Base-by-base conservation (phyloP, 1,140 invertebrate genomes). In the Drosophila arawakana region DNA sequence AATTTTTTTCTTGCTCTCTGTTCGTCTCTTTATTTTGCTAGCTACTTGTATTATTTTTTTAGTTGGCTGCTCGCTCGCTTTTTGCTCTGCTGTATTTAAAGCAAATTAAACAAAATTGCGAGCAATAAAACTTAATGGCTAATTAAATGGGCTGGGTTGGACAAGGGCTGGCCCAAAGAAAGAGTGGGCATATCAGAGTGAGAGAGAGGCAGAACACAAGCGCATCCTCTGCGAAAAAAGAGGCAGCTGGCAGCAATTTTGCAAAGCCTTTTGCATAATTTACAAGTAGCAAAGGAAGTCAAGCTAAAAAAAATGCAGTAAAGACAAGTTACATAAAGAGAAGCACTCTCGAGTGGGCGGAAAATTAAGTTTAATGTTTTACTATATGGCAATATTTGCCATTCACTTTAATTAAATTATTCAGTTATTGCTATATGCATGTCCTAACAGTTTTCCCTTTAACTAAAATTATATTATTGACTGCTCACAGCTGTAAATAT, bases 61-160 rank as follows among this genome's bases (percentile, higher is more conserved):
- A 50, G 59, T 65, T 72, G 61, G 54, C 54, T 63, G 41, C 15
- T 18, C 7, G 35, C 39, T 49, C 35, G 46, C 57, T 73, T 69
- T 76, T 55, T 81, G 47, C 67, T 55, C 52, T 54, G 52, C 80
- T 84, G 80, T 90, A 89, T 84, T 89, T 88, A 88, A 88, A 84
- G 84, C 84, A 88, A 88, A 88, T 88, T 88, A 88, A 88, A 89
- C 84, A 88, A 88, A 88, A 88, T 89, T 89, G 84, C 74, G 71
- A 79, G 84, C 84, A 88, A 88, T 88, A 88, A 88, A 88, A 88
- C 84, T 88, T 88, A 88, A 88, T 88, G 84, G 84, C 77, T 88
- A 88, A 88, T 88, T 88, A 88, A 88, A 88, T 88, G 83, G 84
- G 77, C 71, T 89, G 83, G 84, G 80, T 60, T 62, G 81, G 81